These are phyloP conservation scores for Crotophaga sulcirostris DNA, from an alignment of 2,113 vertebrate species.

Conservation along the genomic window DNA sequence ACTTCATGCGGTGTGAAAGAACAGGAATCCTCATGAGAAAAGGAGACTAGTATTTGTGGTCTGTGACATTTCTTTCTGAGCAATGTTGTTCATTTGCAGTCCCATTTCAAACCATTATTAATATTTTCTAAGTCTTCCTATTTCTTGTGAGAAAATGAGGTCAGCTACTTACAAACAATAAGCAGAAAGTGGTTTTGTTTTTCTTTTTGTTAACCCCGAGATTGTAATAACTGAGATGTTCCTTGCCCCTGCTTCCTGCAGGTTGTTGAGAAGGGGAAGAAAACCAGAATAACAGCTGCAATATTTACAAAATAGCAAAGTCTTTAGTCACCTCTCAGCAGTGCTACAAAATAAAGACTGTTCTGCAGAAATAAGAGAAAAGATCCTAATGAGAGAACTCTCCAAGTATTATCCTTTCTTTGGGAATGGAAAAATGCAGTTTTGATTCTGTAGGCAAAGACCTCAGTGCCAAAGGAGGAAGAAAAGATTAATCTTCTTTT, in stretches of 20 bases:
- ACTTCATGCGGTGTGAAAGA: not conserved
- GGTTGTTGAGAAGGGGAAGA: not conserved
- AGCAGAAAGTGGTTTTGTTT: not conserved
- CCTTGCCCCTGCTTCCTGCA: not conserved
- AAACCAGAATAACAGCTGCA: not conserved
- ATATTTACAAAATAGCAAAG: not conserved
- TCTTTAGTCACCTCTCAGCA: not conserved
- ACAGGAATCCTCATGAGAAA: not conserved
- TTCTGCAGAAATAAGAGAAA: not conserved
- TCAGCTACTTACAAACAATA: not conserved
- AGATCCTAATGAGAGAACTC: not conserved
- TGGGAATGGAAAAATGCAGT: not conserved
- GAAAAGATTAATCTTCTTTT: not conserved
- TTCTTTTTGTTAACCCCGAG: not conserved
- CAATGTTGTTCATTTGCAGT: not conserved
- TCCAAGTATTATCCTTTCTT: not conserved
- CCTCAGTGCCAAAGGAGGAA: not conserved
- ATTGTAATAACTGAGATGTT: not conserved
- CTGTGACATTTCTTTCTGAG: not conserved
- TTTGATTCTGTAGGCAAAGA: not conserved
- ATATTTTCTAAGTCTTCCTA: not conserved
- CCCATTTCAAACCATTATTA: not conserved
- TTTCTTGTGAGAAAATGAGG: not conserved
- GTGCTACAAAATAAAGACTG: not conserved
- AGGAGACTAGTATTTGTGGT: not conserved